These are phyloP conservation scores for Abrostola tripartita DNA, from an alignment of 2,888 invertebrate species.

Conservation along the genomic window DNA sequence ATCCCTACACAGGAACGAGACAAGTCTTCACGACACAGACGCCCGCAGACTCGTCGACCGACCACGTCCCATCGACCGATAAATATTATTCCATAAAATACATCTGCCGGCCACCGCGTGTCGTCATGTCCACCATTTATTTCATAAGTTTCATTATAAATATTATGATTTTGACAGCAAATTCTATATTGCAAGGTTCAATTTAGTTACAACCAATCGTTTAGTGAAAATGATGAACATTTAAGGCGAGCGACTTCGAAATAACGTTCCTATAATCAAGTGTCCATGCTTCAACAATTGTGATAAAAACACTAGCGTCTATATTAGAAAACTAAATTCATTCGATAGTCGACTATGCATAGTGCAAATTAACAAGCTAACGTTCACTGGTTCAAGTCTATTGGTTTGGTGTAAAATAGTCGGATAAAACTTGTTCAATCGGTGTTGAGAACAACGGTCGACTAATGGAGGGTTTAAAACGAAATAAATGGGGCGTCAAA, in stretches of 20 bases:
- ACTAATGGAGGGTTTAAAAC: constrained; percentile 42
- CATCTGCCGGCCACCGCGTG: constrained; percentile 39
- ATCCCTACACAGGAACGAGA: constrained; percentile 75
- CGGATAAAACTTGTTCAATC: constrained; percentile 49
- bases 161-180: constrained; percentile 45
- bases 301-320: constrained; percentile 81
- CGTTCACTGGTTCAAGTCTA: constrained; percentile 73
- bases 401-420: constrained; percentile 55
- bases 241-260: constrained; percentile 31
- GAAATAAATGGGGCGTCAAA: constrained; percentile 69
- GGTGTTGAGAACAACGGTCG: constrained; percentile 47
- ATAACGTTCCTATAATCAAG: constrained; percentile 52
- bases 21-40: constrained; percentile 40
- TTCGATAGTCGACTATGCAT: constrained; percentile 75
- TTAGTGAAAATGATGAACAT: constrained; percentile 54
- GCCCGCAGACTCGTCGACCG: constrained; percentile 32
- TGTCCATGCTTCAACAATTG: constrained; percentile 57
- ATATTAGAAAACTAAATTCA: constrained; percentile 72
- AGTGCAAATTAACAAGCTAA: constrained; percentile 75
- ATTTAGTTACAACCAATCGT: constrained; percentile 59
- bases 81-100: constrained; percentile 32
- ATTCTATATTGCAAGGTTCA: constrained; percentile 63
- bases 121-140: constrained; percentile 38
- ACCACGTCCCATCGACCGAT: constrained; percentile 15
- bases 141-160: constrained; percentile 33